phyloP scores from a whole-genome alignment of 2,797 vertebrate species.

The Hapalemur alaotrensis region DNA sequence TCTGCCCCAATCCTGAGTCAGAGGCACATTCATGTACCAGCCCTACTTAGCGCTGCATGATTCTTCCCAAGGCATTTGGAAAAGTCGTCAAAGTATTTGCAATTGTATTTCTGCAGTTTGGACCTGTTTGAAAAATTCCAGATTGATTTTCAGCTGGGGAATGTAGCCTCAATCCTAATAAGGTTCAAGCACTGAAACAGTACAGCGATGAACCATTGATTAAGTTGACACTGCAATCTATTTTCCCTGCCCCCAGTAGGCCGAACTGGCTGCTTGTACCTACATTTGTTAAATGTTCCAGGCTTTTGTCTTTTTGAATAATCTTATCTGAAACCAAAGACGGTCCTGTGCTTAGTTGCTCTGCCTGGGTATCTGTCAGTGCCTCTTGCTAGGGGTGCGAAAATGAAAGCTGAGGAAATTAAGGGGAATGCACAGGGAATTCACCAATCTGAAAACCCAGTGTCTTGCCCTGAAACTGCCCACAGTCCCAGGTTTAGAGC shows the following conservation, averaged over 20 bases:
- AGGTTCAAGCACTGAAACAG: constrained; percentile 70
- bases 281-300: constrained; percentile 67
- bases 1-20: constrained; percentile 34
- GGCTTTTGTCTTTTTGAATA: constrained; percentile 61
- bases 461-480: background rate
- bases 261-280: constrained; percentile 16
- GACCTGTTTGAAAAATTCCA: constrained; percentile 73
- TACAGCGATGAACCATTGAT: constrained; percentile 51
- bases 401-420: constrained; percentile 61
- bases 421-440: constrained; percentile 46
- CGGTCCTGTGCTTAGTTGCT: constrained; percentile 55
- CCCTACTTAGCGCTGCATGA: constrained; percentile 32
- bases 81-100: constrained; percentile 71
- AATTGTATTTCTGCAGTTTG: constrained; percentile 72
- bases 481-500: background rate
- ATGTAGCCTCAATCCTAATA: constrained; percentile 60
- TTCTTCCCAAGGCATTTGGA: constrained; percentile 71
- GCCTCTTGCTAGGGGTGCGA: background rate
- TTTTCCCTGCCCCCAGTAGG: constrained; percentile 52
- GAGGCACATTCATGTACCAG: constrained; percentile 40
- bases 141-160: constrained; percentile 72
- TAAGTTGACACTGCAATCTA: constrained; percentile 66
- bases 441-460: constrained; percentile 38
- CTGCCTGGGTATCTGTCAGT: constrained; percentile 53
- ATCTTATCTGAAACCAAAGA: constrained; percentile 65